Base-by-base conservation (phyloP, 2,113 vertebrate genomes). In the Tichodroma muraria region DNA sequence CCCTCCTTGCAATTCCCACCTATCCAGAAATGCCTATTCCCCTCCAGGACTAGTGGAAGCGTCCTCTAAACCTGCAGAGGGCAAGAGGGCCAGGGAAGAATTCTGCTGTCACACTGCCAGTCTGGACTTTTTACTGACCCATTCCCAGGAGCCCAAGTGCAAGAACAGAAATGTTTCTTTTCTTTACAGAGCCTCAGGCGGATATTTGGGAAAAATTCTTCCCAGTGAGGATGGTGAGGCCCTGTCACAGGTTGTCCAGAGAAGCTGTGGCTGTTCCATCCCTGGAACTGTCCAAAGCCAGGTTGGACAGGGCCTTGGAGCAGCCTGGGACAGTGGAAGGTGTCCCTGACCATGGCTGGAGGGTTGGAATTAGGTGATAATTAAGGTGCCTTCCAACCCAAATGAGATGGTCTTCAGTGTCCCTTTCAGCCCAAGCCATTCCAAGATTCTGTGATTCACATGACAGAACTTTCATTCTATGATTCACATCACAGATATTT, bases 291-390 rank as follows among this genome's bases (percentile, higher is more conserved):
- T 61, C 3, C 35, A 47, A 23, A 1, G 35, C 25, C 30, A 19
- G n/a, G 40, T 5, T 69, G 70, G n/a, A 37, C 0, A 0, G 16
- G 9, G 0, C 10, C 10, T 54, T 69, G 54, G 21, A 82, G 12
- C 6, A 27, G 1, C 25, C 17, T 35, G 47, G 30, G 3, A 0
- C 0, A 27, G 21, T 23, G 40, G 30, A 19, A 89, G 6, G 1
- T 33, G 8, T 73, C 31, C 38, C n/a, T 72, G 45, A 3, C 30
- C 30, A 8, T 42, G 18, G 30, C n/a, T 60, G 45, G 45, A 44
- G 28, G 11, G 15, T 13, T 57, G 50, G 50, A 65, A 71, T 33
- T 28, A 10, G 22, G 7, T 70, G 27, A 44, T 17, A 22, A n/a
- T 64, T 37, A 24, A 70, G 3, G 33, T 59, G 4, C 7, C 7